Evolutionary conservation across 2,113 vertebrate genomes (phyloP).

Genomic region (Ranitomeya variabilis): DNA sequence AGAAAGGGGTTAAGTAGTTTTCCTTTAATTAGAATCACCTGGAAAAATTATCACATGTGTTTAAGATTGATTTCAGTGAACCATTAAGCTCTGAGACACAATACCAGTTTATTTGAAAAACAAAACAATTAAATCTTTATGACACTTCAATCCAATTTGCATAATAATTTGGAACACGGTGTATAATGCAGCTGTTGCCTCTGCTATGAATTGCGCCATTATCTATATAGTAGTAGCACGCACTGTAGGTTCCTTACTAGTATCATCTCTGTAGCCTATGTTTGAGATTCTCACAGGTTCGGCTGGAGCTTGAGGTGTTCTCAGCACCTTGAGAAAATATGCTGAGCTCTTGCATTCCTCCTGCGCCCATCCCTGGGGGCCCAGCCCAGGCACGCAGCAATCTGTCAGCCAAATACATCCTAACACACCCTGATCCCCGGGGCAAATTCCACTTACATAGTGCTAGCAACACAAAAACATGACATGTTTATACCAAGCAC

Average conservation of each 20-base stretch:
- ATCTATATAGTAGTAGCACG: background rate
- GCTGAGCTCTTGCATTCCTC: constrained; percentile 37
- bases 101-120: no score
- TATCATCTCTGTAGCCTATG: background rate
- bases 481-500: background rate
- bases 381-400: constrained; percentile 29
- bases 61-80: no score
- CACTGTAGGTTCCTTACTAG: background rate
- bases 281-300: background rate
- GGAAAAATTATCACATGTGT: no score
- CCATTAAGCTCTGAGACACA: no score
- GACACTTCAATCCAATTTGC: no score
- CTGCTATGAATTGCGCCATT: background rate
- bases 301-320: background rate
- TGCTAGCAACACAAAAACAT: constrained; percentile 19
- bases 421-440: constrained; percentile 23
- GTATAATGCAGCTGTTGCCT: background rate
- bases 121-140: no score
- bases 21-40: no score
- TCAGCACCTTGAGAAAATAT: constrained; percentile 18
- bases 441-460: constrained; percentile 8
- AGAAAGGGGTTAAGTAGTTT: no score
- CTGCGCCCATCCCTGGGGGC: constrained; percentile 40
- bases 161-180: no score
- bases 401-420: constrained; percentile 42